A percentile compares a stretch with the other conserved stretches of the same genome.
These are phyloP conservation scores for Cheilosia soror DNA, from an alignment of 2,888 invertebrate species.

Conservation along the genomic window DNA sequence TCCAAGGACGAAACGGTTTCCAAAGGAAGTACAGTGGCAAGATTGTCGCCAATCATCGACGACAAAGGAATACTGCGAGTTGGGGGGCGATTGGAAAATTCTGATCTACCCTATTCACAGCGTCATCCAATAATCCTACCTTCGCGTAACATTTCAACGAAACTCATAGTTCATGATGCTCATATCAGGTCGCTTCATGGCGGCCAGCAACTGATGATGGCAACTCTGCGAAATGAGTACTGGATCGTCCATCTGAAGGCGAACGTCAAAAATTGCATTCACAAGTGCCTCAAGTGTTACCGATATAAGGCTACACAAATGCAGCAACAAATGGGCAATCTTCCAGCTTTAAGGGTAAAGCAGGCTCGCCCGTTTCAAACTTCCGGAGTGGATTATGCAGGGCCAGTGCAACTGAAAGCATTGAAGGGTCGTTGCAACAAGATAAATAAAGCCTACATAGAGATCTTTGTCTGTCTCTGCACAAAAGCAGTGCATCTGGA, in stretches of 20 bases:
- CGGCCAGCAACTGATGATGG: conserved; percentile 43
- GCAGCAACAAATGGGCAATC: no score
- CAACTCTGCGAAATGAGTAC: background rate
- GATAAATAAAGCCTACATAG: background rate
- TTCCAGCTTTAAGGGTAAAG: no score
- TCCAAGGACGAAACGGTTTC: background rate
- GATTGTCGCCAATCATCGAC: conserved; percentile 17
- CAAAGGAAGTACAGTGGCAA: conserved; percentile 5
- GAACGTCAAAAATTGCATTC: no score
- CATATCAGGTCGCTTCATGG: conserved; percentile 9
- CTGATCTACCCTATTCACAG: background rate
- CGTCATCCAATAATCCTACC: conserved; percentile 15
- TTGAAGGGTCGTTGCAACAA: no score
- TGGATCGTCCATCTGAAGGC: background rate
- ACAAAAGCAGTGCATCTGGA: conserved; percentile 3
- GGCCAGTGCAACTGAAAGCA: background rate
- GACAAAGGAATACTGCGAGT: conserved; percentile 12
- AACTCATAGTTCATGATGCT: conserved; percentile 3
- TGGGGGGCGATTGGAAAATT: conserved; percentile 24
- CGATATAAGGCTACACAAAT: no score
- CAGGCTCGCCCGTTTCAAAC: no score
- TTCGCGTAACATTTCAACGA: background rate
- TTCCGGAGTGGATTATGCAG: no score
- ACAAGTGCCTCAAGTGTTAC: no score
- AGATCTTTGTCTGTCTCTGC: background rate